Base-by-base conservation (phyloP, 2,888 invertebrate genomes). In the Apotomis betuletana region DNA sequence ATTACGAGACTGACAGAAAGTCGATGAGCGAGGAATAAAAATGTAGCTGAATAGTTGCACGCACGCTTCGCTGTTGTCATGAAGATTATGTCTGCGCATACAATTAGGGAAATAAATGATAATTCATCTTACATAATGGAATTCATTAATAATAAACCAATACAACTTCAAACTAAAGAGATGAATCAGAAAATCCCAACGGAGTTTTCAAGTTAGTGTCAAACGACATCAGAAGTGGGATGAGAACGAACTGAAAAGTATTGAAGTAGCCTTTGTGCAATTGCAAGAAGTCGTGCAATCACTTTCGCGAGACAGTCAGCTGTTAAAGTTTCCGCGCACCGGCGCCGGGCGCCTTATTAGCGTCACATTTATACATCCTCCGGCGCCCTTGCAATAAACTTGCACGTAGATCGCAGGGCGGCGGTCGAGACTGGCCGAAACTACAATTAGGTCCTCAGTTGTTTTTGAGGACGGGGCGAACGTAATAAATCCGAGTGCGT, bases 401-500 rank as follows among this genome's bases (percentile, higher is more conserved):
- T 54, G 62, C 46, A 38, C 51, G 12, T 55, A 58, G 58, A 57
- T 51, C 55, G 61, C 27, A 57, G 38, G 41, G 51, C 49, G 27
- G 51, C 60, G 46, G 27, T 65, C 64, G n/a, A 49, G 41, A 8
- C 49, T 9, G 49, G 49, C 54, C 65, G 55, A 67, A 69, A 64
- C 62, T 55, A 71, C 68, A 72, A 67, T 72, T 62, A 62, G 67
- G 52, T 51, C 59, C 58, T 68, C 71, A 44, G 67, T 68, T 72
- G 68, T 72, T 72, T 68, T 72, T 63, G 68, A 72, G 67, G 63
- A 63, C 68, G 79, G 76, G 75, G 76, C 76, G 76, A 78, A 78
- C 74, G 83, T 86, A 89, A 87, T 89, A 88, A 89, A 90, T 88
- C 85, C 85, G 81, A 88, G 86, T 90, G 88, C 89, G 88, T 91